phyloP scores from a whole-genome alignment of 1,140 invertebrate species.

The Bicyclus anynana region DNA sequence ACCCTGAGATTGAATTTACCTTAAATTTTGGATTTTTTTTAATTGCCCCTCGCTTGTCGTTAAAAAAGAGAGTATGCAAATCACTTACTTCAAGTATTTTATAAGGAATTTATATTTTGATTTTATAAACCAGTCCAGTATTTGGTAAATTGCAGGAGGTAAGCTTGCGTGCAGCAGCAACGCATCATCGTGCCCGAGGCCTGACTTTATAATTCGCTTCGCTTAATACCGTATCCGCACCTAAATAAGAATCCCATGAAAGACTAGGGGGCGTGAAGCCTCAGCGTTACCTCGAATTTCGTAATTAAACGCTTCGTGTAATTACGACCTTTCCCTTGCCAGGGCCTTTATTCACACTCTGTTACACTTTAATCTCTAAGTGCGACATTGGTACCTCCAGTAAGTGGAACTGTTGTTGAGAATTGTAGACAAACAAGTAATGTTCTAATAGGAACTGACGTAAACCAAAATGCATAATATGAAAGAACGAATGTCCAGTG shows the following conservation, averaged over 20 bases:
- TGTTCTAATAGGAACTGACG: background rate
- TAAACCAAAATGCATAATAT: background rate
- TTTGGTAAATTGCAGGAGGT: no score
- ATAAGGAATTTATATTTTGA: no score
- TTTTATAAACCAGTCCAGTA: no score
- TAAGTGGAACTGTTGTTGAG: background rate
- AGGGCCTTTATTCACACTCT: constrained; percentile 50
- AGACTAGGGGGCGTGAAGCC: constrained; percentile 65
- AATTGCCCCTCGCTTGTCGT: no score
- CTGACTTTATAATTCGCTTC: constrained; percentile 3
- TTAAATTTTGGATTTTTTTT: no score
- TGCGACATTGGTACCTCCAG: background rate
- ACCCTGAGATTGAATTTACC: no score
- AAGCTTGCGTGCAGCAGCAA: no score
- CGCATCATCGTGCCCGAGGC: no score
- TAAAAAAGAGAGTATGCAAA: no score
- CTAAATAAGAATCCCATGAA: constrained; percentile 58
- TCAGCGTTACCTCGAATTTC: constrained; percentile 64
- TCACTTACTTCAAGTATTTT: no score
- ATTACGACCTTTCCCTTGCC: constrained; percentile 53
- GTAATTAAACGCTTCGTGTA: constrained; percentile 73
- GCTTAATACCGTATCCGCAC: background rate
- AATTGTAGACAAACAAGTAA: background rate
- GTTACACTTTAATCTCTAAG: constrained; percentile 41
- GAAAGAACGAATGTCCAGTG: background rate